phyloP scores from a whole-genome alignment of 2,113 vertebrate species.

The Isurus oxyrinchus region DNA sequence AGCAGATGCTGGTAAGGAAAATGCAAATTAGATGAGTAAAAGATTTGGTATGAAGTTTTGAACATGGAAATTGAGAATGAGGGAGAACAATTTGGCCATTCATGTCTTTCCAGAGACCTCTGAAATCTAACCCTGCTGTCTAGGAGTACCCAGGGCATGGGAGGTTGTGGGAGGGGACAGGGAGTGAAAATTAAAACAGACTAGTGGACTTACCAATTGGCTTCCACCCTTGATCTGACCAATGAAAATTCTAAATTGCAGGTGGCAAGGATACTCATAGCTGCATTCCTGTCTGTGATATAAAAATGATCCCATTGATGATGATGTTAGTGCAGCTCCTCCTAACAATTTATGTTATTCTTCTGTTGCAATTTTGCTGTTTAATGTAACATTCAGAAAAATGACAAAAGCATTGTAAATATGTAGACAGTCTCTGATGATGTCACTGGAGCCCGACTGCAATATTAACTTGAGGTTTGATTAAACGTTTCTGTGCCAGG shows the following conservation, averaged over 20 bases:
- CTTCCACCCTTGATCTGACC: neutral
- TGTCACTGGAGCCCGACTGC: no score
- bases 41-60: neutral
- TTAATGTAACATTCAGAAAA: neutral
- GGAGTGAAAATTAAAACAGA: neutral
- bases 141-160: neutral
- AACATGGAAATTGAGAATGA: neutral
- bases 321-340: neutral
- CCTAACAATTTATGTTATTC: neutral
- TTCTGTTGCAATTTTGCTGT: neutral
- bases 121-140: neutral
- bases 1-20: conserved; percentile 14
- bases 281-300: neutral
- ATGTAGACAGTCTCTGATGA: no score
- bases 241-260: neutral
- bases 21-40: conserved; percentile 19
- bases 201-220: neutral
- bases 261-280: neutral
- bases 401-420: neutral
- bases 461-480: neutral
- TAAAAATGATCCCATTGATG: neutral
- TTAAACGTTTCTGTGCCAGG: neutral
- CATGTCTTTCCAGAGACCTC: neutral
- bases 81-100: neutral
- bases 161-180: neutral